These are phyloP conservation scores for Martes martes DNA, from an alignment of 2,113 vertebrate species.

Conservation along the genomic window DNA sequence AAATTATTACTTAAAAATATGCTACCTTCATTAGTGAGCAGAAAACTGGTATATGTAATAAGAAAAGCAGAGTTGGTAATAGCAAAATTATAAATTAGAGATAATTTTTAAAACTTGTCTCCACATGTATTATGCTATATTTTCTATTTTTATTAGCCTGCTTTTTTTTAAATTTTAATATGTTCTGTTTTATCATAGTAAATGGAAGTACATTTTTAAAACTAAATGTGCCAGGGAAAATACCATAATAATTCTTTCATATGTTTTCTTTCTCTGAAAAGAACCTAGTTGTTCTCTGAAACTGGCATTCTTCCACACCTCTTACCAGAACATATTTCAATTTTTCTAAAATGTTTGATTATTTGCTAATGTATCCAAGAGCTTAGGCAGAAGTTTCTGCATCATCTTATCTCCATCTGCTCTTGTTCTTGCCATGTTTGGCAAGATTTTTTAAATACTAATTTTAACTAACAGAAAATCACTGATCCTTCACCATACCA, in stretches of 20 bases:
- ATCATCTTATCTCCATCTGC: slow-evolving; percentile 47
- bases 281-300: background rate
- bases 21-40: background rate
- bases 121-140: background rate
- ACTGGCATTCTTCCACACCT: background rate
- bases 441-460: slow-evolving; percentile 24
- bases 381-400: slow-evolving; percentile 44
- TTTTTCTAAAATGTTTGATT: slow-evolving; percentile 51
- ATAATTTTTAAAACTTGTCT: background rate
- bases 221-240: background rate
- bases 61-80: slow-evolving; percentile 35
- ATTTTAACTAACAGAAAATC: slow-evolving; percentile 42
- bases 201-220: background rate
- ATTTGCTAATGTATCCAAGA: slow-evolving; percentile 46
- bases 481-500: slow-evolving; percentile 27
- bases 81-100: background rate
- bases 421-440: slow-evolving; percentile 53
- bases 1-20: slow-evolving; percentile 42
- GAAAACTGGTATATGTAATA: background rate
- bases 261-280: background rate
- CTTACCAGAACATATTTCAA: slow-evolving; percentile 55
- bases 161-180: slow-evolving; percentile 38
- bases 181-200: background rate
- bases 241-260: background rate
- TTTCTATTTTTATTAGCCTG: background rate